Evolutionary conservation across 2,797 vertebrate species (phyloP).

Genomic region (Nannoperca australis): DNA sequence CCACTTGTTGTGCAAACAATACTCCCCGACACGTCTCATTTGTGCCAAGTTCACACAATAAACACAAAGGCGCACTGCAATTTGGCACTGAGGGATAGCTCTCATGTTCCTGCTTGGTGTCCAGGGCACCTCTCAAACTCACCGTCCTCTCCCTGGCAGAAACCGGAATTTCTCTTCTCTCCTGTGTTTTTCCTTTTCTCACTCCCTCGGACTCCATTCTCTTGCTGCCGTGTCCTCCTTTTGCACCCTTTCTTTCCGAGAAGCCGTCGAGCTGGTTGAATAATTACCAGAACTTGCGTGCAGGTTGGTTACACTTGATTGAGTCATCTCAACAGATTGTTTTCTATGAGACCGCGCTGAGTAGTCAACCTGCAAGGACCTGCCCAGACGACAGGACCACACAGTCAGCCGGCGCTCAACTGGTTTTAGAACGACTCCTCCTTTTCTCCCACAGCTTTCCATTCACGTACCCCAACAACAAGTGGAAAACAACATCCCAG

Average conservation of each 20-base stretch:
- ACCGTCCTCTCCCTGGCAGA: slow-evolving; percentile 35
- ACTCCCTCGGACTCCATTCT: background rate
- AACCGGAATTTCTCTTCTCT: slow-evolving; percentile 38
- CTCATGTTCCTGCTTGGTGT: slow-evolving; percentile 62
- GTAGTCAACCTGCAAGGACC: slow-evolving; percentile 72
- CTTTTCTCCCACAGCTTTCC: slow-evolving; percentile 51
- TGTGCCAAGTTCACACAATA: slow-evolving; percentile 64
- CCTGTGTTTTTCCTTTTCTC: slow-evolving; percentile 15
- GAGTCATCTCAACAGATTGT: slow-evolving; percentile 77
- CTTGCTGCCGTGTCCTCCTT: slow-evolving; percentile 49
- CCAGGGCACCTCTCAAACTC: slow-evolving; percentile 50
- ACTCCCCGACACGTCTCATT: slow-evolving; percentile 66
- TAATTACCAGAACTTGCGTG: slow-evolving; percentile 75
- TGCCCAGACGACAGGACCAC: slow-evolving; percentile 72
- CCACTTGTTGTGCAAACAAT: slow-evolving; percentile 72
- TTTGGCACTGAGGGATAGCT: slow-evolving; percentile 42
- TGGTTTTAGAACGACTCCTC: slow-evolving; percentile 58
- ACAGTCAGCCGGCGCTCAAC: slow-evolving; percentile 60
- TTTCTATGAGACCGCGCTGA: slow-evolving; percentile 50
- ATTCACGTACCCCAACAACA: slow-evolving; percentile 51
- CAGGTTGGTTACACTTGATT: slow-evolving; percentile 72
- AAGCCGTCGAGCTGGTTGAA: slow-evolving; percentile 36
- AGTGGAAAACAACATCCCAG: slow-evolving; percentile 41
- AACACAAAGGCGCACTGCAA: slow-evolving; percentile 65
- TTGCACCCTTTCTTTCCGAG: slow-evolving; percentile 42